Evolutionary conservation across 2,113 vertebrate species (phyloP), one percentile per base, ranked within the genome.

Genomic region (Australoheros scitulus): DNA sequence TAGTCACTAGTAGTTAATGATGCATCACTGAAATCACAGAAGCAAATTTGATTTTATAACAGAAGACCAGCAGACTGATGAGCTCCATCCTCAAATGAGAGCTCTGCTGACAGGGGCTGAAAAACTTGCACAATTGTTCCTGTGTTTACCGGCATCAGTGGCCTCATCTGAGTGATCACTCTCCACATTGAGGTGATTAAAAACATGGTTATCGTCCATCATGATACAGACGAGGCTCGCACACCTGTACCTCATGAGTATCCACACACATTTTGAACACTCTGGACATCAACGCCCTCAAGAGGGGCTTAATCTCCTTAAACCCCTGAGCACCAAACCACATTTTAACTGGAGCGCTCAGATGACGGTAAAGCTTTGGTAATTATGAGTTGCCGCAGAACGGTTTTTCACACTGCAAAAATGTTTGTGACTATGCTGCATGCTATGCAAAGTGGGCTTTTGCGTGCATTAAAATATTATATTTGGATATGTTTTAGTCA

Each of bases 231-330:
- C 5, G 24, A 50, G 68, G 52, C 68, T 55, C 68, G 13, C 47
- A 55, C 68, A 72, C 47, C 17, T 55, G 47, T n/a, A 72, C 43
- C 24, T 72, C 43, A 72, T 50, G 43, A 50, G 5, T 15, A 14
- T 50, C 43, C 47, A 50, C 47, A 50, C 15, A 72, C 68, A 55
- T 55, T 72, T 72, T 72, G 17, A 72, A 72, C 65, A 72, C 65
- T 52, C 32, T 72, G 68, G 43, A 43, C 65, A 70, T 70, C 43
- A 70, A 20, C 50, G 65, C 43, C 24, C 43, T 50, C 17, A 52
- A 70, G 65, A 32, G 65, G 65, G 47, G 55, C 68, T 55, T 34
- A 32, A 72, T 72, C 68, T 72, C 11, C 65, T 72, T 72, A 72
- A 72, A 72, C 26, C 47, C 47, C 47, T 34, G 47, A 72, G 47